A percentile compares a stretch with the other conserved stretches of the same genome.
Evolutionary conservation across 1,140 invertebrate species (phyloP).

Genomic region (Polypedilum vanderplanki): DNA sequence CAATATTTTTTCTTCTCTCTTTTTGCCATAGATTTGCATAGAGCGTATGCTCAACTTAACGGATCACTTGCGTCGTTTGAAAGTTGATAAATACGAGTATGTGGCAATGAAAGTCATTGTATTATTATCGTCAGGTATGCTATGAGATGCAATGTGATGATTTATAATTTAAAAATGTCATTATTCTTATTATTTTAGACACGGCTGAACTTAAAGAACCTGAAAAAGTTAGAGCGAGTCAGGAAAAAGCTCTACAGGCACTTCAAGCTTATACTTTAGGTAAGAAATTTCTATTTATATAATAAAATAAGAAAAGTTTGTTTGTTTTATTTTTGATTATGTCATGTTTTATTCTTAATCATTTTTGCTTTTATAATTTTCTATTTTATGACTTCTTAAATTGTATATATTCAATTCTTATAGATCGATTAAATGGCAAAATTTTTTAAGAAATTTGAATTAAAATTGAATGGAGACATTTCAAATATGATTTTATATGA

Average conservation of each 20-base stretch:
- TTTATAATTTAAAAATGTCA: background rate
- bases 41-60: slow-evolving; percentile 91
- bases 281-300: no score
- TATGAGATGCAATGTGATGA: background rate
- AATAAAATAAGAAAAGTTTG: no score
- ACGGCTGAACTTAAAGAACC: slow-evolving; percentile 85
- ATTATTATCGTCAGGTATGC: slow-evolving; percentile 80
- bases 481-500: background rate
- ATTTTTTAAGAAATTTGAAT: no score
- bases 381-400: no score
- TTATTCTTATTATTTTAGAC: slow-evolving; percentile 48
- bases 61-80: slow-evolving; percentile 78
- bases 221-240: slow-evolving; percentile 83
- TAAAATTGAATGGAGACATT: background rate
- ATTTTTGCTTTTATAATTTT: no score
- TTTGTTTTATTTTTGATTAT: background rate
- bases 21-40: slow-evolving; percentile 67
- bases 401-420: no score
- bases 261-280: slow-evolving; percentile 82
- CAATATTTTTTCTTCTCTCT: slow-evolving; percentile 30
- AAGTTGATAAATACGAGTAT: slow-evolving; percentile 95
- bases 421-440: no score
- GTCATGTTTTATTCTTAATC: no score
- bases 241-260: slow-evolving; percentile 88
- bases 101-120: slow-evolving; percentile 94